Evolutionary conservation across 2,888 invertebrate species (phyloP).

Genomic region (Sepiola atlantica): DNA sequence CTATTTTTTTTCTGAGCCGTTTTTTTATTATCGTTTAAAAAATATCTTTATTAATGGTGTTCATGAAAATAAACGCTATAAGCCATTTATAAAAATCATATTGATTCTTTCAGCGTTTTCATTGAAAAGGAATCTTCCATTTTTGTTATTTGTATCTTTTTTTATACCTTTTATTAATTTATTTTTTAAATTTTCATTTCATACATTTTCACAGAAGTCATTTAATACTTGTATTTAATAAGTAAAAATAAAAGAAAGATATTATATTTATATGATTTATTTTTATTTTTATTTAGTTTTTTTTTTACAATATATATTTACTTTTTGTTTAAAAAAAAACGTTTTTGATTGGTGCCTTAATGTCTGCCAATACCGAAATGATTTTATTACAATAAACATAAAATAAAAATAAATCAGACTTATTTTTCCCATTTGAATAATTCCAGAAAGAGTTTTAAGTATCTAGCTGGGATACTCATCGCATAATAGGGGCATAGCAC

Average conservation of each 20-base stretch:
- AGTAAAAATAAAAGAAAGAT: neutral
- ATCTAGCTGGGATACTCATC: no score
- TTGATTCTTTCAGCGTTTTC: neutral
- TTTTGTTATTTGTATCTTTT: constrained; percentile 20
- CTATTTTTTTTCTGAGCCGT: neutral
- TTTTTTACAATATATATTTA: neutral
- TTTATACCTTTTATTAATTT: neutral
- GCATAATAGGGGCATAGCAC: no score
- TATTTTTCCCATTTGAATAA: neutral
- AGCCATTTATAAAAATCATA: constrained; percentile 18
- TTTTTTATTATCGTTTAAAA: neutral
- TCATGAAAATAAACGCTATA: constrained; percentile 19
- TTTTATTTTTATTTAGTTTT: no score
- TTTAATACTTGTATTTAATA: neutral
- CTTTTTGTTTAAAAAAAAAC: neutral
- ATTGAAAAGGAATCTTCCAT: neutral
- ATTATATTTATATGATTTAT: neutral
- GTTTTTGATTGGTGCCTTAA: neutral
- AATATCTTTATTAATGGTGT: neutral
- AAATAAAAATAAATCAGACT: neutral
- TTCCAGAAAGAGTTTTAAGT: neutral
- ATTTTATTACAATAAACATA: neutral
- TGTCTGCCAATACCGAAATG: neutral
- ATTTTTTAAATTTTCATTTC: neutral
- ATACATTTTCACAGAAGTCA: neutral